Percentiles rank a stretch among this genome's conserved stretches.
These are phyloP conservation scores for Heliconius eleuchia DNA, from an alignment of 1,140 invertebrate genomes.

Conservation along the genomic window DNA sequence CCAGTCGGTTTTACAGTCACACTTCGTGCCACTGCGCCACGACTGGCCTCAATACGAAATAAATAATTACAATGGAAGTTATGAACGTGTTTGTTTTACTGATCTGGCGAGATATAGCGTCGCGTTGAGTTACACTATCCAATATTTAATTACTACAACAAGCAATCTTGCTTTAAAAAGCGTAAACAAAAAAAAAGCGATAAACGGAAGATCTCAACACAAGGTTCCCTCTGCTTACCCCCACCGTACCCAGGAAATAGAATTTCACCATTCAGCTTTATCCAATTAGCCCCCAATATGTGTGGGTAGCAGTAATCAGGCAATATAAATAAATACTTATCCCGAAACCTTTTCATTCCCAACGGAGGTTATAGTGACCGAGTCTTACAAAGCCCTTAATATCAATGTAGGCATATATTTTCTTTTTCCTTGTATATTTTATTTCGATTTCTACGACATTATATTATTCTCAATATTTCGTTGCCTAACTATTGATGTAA, in stretches of 20 bases:
- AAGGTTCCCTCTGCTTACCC: not conserved
- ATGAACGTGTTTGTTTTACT: too few species aligned
- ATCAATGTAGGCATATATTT: conserved; percentile 23
- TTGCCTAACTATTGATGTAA: not conserved
- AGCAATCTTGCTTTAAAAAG: too few species aligned
- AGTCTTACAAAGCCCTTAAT: conserved; percentile 22
- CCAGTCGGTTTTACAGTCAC: too few species aligned
- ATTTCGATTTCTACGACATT: conserved; percentile 17
- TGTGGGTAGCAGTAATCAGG: conserved; percentile 17
- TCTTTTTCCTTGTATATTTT: conserved; percentile 25
- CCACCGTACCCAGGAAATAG: not conserved
- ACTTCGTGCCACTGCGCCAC: too few species aligned
- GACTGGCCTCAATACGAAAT: too few species aligned
- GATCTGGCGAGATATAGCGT: too few species aligned
- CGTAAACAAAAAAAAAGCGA: too few species aligned
- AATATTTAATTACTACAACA: too few species aligned
- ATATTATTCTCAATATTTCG: not conserved
- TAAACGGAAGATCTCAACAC: too few species aligned
- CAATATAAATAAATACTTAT: conserved; percentile 9
- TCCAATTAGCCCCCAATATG: conserved; percentile 7
- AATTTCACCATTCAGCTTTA: not conserved
- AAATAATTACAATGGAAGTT: too few species aligned
- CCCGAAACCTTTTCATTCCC: conserved; percentile 12
- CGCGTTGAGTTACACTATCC: too few species aligned
- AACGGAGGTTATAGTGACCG: conserved; percentile 16